phyloP scores from a whole-genome alignment of 2,113 vertebrate genomes.

The Scomber japonicus region DNA sequence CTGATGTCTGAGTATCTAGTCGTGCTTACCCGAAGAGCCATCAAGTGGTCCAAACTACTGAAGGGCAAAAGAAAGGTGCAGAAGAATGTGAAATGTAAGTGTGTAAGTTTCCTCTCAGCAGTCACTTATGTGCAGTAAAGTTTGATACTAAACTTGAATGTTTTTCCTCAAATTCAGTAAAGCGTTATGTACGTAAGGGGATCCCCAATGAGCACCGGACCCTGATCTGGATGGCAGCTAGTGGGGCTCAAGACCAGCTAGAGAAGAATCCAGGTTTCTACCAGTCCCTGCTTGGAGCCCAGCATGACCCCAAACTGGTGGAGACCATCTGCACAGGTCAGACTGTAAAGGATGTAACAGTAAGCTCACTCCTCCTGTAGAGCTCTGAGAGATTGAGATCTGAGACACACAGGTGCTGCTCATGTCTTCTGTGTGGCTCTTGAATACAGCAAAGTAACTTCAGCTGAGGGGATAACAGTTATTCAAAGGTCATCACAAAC shows the following conservation, averaged over 20 bases:
- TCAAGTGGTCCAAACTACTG: constrained; percentile 94
- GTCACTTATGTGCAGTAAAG: neutral
- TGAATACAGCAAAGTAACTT: neutral
- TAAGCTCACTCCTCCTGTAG: neutral
- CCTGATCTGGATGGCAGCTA: constrained; percentile 93
- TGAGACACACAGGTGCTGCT: too few species aligned
- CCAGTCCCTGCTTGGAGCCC: constrained; percentile 86
- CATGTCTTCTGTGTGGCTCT: neutral
- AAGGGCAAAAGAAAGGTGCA: constrained; percentile 84
- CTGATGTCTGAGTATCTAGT: constrained; percentile 92
- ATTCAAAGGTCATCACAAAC: neutral
- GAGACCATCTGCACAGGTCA: constrained; percentile 94
- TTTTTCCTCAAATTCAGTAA: constrained; percentile 84
- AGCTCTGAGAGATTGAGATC: neutral
- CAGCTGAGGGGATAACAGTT: neutral
- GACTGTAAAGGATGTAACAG: neutral
- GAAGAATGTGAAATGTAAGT: constrained; percentile 89
- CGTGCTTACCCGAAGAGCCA: constrained; percentile 89
- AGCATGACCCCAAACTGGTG: constrained; percentile 87
- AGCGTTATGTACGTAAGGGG: constrained; percentile 96
- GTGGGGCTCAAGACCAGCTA: constrained; percentile 92
- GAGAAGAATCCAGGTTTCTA: constrained; percentile 93
- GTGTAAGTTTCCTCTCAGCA: neutral
- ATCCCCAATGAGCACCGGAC: constrained; percentile 92
- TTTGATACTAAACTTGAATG: neutral